A percentile compares a stretch with the other conserved stretches of the same genome.
Conservation (phyloP, 2,113 vertebrate genomes). For the Entelurus aequoreus region DNA sequence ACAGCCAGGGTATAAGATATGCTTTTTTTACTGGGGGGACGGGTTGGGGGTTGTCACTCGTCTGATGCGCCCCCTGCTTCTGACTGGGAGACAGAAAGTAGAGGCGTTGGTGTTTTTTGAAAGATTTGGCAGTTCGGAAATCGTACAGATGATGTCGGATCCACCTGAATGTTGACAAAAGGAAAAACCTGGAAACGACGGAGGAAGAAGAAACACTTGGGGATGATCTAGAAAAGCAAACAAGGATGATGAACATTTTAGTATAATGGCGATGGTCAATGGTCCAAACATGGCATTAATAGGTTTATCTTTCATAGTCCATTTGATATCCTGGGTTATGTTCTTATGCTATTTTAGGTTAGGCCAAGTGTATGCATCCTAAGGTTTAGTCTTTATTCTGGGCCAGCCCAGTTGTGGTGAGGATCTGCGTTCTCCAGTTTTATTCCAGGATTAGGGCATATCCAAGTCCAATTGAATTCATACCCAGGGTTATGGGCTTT, state of each 20-base stretch:
- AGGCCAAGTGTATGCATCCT: no score
- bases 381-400: no score
- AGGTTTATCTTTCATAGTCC: no score
- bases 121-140: constrained; percentile 42
- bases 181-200: not conserved
- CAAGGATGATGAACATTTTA: constrained; percentile 2
- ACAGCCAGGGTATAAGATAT: constrained; percentile 52
- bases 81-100: constrained; percentile 47
- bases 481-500: no score
- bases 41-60: constrained; percentile 29
- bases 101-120: constrained; percentile 32
- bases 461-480: no score
- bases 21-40: constrained; percentile 34
- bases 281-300: not conserved
- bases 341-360: no score
- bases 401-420: no score
- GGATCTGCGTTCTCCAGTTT: no score
- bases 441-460: no score
- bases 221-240: constrained; percentile 24
- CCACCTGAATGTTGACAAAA: constrained; percentile 16
- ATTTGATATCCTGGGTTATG: no score
- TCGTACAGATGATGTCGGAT: not conserved
- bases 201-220: constrained; percentile 3
- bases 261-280: not conserved
- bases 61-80: constrained; percentile 42